These are phyloP conservation scores for Pteria penguin DNA, from an alignment of 2,888 invertebrate genomes.

Conservation along the genomic window DNA sequence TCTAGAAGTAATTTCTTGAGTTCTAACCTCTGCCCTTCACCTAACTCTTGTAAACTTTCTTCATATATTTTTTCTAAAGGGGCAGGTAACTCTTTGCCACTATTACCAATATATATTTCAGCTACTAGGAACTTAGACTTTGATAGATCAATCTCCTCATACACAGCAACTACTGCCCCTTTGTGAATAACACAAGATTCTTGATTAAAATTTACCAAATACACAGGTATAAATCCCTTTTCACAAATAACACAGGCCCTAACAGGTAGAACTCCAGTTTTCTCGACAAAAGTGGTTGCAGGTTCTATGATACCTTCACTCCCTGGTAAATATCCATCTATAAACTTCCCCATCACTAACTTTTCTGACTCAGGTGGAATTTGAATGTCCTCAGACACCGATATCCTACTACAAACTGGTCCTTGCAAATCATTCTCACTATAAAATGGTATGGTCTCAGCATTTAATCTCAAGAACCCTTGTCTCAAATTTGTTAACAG, in stretches of 20 bases:
- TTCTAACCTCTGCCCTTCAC: background rate
- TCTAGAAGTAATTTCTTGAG: background rate
- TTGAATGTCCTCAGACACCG: too few relatives aligned
- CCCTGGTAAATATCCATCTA: too few relatives aligned
- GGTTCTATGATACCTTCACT: too few relatives aligned
- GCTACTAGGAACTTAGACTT: background rate
- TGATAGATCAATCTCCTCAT: background rate
- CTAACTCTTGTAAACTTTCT: background rate
- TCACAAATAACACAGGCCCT: background rate
- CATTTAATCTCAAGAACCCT: too few relatives aligned
- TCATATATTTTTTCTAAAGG: constrained; percentile 10
- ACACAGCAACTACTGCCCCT: background rate
- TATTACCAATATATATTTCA: background rate
- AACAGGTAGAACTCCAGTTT: background rate
- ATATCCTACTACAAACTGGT: too few relatives aligned
- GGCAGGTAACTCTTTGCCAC: background rate
- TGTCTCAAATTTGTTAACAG: too few relatives aligned
- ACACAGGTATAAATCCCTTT: background rate
- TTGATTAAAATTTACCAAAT: background rate
- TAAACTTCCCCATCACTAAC: too few relatives aligned
- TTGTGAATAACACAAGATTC: background rate
- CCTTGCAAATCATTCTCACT: too few relatives aligned
- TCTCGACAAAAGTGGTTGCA: background rate
- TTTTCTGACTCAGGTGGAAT: too few relatives aligned
- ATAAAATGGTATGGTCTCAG: too few relatives aligned